These are phyloP conservation scores for Nomia melanderi DNA, from an alignment of 1,140 invertebrate species.

Conservation along the genomic window DNA sequence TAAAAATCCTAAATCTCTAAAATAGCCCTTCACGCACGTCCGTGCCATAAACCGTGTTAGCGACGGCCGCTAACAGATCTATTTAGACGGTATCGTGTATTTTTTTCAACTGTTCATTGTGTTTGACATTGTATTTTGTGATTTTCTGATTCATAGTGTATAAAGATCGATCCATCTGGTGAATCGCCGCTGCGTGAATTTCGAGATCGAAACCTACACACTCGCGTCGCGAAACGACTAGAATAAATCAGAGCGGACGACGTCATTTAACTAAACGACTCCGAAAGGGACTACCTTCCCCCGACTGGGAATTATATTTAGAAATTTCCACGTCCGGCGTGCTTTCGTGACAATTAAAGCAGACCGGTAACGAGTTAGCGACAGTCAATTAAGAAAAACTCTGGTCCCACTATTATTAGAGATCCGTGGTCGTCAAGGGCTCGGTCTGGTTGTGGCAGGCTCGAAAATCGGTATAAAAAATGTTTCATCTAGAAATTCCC, in stretches of 20 bases:
- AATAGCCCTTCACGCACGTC: no score
- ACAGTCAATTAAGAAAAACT: conserved; percentile 34
- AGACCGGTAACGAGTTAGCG: conserved; percentile 25
- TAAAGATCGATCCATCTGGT: neutral
- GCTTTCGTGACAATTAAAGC: conserved; percentile 18
- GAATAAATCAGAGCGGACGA: conserved; percentile 7
- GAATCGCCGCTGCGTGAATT: neutral
- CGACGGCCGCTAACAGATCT: no score
- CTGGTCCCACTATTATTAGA: conserved; percentile 22
- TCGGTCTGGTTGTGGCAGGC: neutral
- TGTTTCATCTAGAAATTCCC: neutral
- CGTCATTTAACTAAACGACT: neutral
- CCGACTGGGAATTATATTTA: conserved; percentile 17
- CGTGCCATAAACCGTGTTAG: no score
- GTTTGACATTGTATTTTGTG: no score
- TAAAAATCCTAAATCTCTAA: no score
- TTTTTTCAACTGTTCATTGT: no score
- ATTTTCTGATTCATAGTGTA: no score
- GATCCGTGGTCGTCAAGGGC: conserved; percentile 1
- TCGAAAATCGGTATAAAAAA: neutral
- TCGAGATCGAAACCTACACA: neutral
- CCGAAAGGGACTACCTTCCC: neutral
- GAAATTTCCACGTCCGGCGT: neutral
- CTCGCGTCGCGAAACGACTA: neutral
- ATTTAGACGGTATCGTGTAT: no score